Percentiles rank a stretch among this genome's conserved stretches.
These are phyloP conservation scores for Agrotis clavis DNA, from an alignment of 2,888 invertebrate species.

Conservation along the genomic window DNA sequence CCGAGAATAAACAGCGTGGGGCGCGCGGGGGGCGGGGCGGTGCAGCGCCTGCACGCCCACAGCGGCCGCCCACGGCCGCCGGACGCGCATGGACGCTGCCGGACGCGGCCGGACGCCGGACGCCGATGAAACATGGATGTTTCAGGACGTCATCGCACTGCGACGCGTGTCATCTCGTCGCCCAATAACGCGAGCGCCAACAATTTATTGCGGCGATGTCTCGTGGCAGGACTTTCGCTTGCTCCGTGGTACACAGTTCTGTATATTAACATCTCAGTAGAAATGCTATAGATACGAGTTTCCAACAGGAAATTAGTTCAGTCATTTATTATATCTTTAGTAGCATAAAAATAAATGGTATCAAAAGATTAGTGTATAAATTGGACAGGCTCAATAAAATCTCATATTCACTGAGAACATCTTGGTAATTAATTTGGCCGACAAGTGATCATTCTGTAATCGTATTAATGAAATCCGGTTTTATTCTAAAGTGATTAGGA, in stretches of 20 bases:
- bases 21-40: constrained; percentile 81
- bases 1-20: constrained; percentile 89
- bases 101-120: constrained; percentile 61
- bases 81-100: constrained; percentile 68
- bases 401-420: constrained; percentile 66
- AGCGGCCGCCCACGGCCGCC: constrained; percentile 83
- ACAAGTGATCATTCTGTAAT: constrained; percentile 67
- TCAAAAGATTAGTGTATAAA: constrained; percentile 65
- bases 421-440: constrained; percentile 65
- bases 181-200: constrained; percentile 51
- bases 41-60: constrained; percentile 89
- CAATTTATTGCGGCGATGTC: constrained; percentile 51
- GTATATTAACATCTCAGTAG: constrained; percentile 34
- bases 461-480: constrained; percentile 68
- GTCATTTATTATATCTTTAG: constrained; percentile 65
- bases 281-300: constrained; percentile 57
- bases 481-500: constrained; percentile 60
- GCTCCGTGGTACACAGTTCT: constrained; percentile 9
- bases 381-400: constrained; percentile 63
- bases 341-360: constrained; percentile 64
- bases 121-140: constrained; percentile 61
- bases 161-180: constrained; percentile 56
- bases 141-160: constrained; percentile 67
- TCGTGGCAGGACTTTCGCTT: constrained; percentile 62
- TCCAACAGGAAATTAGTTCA: constrained; percentile 66